Percentiles rank a stretch among this genome's conserved stretches.
phyloP scores from a whole-genome alignment of 2,113 vertebrate species.

The Solea senegalensis region DNA sequence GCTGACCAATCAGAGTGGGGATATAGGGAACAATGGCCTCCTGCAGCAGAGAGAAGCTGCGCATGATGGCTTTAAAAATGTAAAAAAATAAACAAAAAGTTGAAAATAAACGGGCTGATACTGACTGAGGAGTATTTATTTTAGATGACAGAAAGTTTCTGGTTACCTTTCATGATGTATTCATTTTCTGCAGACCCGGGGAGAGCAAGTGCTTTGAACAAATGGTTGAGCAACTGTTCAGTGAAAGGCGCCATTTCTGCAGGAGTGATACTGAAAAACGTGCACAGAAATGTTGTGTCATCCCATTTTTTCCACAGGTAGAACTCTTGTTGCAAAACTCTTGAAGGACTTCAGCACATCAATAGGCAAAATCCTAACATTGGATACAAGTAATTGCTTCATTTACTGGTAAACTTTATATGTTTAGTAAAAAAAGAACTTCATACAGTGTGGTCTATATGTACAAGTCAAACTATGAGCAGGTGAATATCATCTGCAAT shows the following conservation, averaged over 20 bases:
- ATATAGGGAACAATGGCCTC: conserved; percentile 96
- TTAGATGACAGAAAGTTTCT: background rate
- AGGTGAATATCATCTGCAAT: too few relatives aligned
- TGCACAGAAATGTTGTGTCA: background rate
- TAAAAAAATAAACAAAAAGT: background rate
- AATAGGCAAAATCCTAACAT: too few relatives aligned
- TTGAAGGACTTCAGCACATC: too few relatives aligned
- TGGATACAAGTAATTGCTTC: too few relatives aligned
- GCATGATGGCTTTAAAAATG: conserved; percentile 92
- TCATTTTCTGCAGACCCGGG: conserved; percentile 98
- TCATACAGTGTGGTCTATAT: too few relatives aligned
- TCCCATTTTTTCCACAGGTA: background rate
- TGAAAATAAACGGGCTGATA: conserved; percentile 6
- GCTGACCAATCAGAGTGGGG: conserved; percentile 93
- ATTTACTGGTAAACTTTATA: too few relatives aligned
- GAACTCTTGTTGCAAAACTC: too few relatives aligned
- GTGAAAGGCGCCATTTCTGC: conserved; percentile 92
- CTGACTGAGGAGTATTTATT: background rate
- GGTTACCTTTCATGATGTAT: conserved; percentile 98
- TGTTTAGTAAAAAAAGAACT: too few relatives aligned
- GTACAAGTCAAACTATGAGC: too few relatives aligned
- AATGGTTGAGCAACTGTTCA: conserved; percentile 93
- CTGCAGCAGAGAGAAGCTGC: conserved; percentile 97
- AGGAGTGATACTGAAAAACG: conserved; percentile 86
- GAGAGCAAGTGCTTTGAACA: conserved; percentile 93